Conservation (phyloP, 2,888 invertebrate genomes). For the Pediacus dermestoides region DNA sequence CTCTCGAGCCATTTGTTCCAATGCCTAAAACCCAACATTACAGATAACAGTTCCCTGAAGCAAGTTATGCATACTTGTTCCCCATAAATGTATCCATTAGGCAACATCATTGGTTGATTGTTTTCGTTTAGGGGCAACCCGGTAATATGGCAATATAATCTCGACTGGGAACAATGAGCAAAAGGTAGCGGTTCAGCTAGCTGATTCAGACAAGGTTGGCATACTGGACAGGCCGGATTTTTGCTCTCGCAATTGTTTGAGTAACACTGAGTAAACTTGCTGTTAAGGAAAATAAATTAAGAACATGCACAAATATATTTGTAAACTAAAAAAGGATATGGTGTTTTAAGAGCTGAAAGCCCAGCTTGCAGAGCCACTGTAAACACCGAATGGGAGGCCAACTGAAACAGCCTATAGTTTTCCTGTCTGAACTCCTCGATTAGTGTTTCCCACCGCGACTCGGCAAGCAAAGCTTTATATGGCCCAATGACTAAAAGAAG, state of each 20-base stretch:
- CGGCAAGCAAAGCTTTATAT: conserved; percentile 65
- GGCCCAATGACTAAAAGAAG: conserved; percentile 59
- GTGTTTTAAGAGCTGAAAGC: conserved; percentile 91
- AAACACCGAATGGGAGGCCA: conserved; percentile 87
- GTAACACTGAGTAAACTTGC: conserved; percentile 63
- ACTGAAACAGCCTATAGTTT: conserved; percentile 91
- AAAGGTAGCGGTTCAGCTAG: conserved; percentile 85
- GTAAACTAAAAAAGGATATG: conserved; percentile 58
- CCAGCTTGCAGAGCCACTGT: conserved; percentile 91
- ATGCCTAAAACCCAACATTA: conserved; percentile 59
- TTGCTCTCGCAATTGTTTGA: conserved; percentile 59
- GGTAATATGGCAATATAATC: conserved; percentile 87
- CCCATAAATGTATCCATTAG: conserved; percentile 96
- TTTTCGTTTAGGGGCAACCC: conserved; percentile 93
- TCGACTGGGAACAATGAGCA: conserved; percentile 95
- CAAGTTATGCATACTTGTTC: conserved; percentile 62
- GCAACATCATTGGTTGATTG: conserved; percentile 97
- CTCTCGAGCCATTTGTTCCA: conserved; percentile 84
- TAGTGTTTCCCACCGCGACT: conserved; percentile 75
- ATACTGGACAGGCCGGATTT: conserved; percentile 89
- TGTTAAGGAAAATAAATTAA: conserved; percentile 27
- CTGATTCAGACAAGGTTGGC: conserved; percentile 80
- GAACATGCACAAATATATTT: neutral
- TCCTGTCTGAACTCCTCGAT: conserved; percentile 90
- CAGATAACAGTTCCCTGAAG: neutral